phyloP scores from a whole-genome alignment of 2,888 invertebrate species.

The Parthenolecanium corni region DNA sequence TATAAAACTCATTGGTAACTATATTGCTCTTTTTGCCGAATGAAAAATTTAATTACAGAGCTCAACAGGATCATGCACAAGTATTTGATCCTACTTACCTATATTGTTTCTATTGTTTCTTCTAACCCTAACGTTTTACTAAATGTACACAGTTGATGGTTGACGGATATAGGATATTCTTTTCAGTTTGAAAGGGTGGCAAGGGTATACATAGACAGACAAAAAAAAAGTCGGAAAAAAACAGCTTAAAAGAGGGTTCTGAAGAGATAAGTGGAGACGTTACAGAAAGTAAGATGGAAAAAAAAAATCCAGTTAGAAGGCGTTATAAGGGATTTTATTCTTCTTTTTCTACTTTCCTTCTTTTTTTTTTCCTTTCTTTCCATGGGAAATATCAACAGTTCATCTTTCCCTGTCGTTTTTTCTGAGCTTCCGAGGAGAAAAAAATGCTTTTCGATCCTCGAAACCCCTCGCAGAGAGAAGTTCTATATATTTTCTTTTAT shows the following conservation, averaged over 20 bases:
- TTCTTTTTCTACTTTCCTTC: conserved; percentile 1
- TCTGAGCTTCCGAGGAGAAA: background rate
- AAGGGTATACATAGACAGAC: background rate
- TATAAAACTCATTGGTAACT: too few species aligned
- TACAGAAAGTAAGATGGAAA: conserved; percentile 1
- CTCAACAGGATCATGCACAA: conserved; percentile 5
- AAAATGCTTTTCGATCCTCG: background rate
- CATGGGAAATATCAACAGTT: background rate
- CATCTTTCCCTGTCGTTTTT: background rate
- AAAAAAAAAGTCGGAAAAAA: background rate
- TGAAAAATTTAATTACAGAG: background rate
- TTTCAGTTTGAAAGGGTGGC: conserved; percentile 16
- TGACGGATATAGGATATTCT: conserved; percentile 8
- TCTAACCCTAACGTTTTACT: background rate
- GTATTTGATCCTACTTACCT: conserved; percentile 18
- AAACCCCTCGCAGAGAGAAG: background rate
- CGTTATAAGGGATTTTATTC: conserved; percentile 7
- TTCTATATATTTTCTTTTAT: too few species aligned
- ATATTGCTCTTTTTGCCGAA: too few species aligned
- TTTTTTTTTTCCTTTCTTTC: background rate
- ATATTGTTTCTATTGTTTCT: conserved; percentile 8
- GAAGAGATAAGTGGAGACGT: conserved; percentile 23
- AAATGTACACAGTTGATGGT: background rate
- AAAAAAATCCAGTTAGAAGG: conserved; percentile 8
- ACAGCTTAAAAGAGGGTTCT: conserved; percentile 16